These are phyloP conservation scores for Sardinella longiceps DNA, from an alignment of 2,797 vertebrate species.

Conservation along the genomic window DNA sequence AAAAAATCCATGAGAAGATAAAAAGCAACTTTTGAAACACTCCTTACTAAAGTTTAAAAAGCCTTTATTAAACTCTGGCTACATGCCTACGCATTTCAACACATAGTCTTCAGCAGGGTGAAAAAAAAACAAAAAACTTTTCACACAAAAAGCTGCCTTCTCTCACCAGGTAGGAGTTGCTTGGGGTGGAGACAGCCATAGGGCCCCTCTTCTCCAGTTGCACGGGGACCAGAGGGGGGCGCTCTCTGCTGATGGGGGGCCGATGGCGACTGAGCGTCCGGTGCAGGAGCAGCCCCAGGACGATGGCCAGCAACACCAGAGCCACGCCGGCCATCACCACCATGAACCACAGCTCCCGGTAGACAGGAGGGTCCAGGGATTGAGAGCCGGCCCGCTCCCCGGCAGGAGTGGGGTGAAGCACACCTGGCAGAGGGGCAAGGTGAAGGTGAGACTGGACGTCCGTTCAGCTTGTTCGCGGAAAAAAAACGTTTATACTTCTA, in stretches of 20 bases:
- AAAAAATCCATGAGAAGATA: no score
- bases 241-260: slow-evolving; percentile 83
- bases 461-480: neutral
- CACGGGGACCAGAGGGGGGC: slow-evolving; percentile 85
- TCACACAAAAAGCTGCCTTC: no score
- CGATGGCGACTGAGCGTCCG: slow-evolving; percentile 78
- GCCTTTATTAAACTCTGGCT: no score
- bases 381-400: slow-evolving; percentile 72
- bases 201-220: slow-evolving; percentile 83
- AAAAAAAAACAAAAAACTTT: no score
- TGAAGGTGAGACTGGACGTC: neutral
- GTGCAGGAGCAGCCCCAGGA: slow-evolving; percentile 84
- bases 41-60: no score
- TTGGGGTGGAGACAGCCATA: slow-evolving; percentile 79
- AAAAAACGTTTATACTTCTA: no score
- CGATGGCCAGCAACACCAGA: slow-evolving; percentile 86
- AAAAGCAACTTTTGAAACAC: no score
- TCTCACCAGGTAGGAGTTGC: slow-evolving; percentile 84
- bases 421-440: neutral
- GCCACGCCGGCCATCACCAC: slow-evolving; percentile 83
- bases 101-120: no score
- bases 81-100: no score
- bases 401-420: slow-evolving; percentile 76
- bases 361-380: slow-evolving; percentile 71
- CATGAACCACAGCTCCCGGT: slow-evolving; percentile 92